phyloP scores from a whole-genome alignment of 2,888 invertebrate species.

The Zygogramma bicolorata region DNA sequence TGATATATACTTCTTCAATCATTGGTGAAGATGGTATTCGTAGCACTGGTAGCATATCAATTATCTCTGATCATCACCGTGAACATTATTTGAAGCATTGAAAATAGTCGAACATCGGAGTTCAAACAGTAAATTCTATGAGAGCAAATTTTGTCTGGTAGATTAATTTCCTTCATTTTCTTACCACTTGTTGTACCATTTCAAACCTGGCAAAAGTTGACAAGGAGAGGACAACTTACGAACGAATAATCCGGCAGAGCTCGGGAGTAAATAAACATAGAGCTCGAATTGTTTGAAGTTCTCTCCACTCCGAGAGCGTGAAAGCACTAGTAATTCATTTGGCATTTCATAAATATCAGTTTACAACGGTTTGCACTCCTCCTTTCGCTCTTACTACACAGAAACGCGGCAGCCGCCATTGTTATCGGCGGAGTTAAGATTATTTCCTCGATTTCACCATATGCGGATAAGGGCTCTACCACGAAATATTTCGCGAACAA shows the following conservation, averaged over 20 bases:
- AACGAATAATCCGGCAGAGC: neutral
- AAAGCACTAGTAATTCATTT: neutral
- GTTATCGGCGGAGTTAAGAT: conserved; percentile 21
- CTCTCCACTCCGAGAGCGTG: neutral
- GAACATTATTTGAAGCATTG: no score
- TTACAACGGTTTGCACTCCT: conserved; percentile 13
- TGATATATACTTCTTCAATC: no score
- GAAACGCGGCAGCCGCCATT: conserved; percentile 17
- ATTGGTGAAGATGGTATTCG: no score
- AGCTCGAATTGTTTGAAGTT: neutral
- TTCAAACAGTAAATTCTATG: no score
- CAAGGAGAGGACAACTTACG: neutral
- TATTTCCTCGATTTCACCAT: conserved; percentile 26
- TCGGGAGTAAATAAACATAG: neutral
- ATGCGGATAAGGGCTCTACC: conserved; percentile 26
- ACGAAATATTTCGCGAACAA: conserved; percentile 26
- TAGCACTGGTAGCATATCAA: no score
- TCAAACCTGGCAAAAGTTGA: neutral
- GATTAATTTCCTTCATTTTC: no score
- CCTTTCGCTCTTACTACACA: conserved; percentile 5
- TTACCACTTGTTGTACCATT: no score
- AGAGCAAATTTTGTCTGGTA: no score
- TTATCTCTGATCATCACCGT: no score
- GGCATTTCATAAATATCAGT: conserved; percentile 17
- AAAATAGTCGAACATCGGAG: no score